Percentiles rank a stretch among this genome's conserved stretches.
These are phyloP conservation scores for Trinorchestia longiramus DNA, from an alignment of 1,140 invertebrate genomes.

Conservation along the genomic window DNA sequence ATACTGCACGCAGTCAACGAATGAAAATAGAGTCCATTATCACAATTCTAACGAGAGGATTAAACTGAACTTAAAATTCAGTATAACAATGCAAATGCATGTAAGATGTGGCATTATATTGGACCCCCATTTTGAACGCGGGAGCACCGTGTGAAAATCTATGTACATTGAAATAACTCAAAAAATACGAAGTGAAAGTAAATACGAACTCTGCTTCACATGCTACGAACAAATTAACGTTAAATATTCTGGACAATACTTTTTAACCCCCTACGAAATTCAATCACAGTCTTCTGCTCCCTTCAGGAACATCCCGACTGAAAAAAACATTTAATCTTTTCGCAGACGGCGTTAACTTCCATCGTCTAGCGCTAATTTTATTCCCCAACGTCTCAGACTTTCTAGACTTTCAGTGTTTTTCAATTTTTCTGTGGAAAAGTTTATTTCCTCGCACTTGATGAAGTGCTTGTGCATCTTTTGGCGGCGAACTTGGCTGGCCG, in stretches of 20 bases:
- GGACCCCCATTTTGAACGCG: too few relatives aligned
- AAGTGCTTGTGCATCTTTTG: conserved; percentile 29
- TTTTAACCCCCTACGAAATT: background rate
- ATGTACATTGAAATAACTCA: too few relatives aligned
- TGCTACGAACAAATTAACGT: background rate
- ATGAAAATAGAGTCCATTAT: too few relatives aligned
- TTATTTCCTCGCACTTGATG: conserved; percentile 34
- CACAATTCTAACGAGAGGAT: too few relatives aligned
- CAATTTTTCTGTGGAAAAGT: background rate
- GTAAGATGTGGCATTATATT: too few relatives aligned
- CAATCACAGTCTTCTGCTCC: background rate
- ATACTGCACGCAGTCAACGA: too few relatives aligned
- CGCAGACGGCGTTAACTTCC: background rate
- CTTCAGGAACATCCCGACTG: background rate
- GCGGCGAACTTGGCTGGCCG: background rate
- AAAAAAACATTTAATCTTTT: background rate
- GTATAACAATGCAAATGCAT: too few relatives aligned
- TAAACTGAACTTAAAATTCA: too few relatives aligned
- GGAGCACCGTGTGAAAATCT: too few relatives aligned
- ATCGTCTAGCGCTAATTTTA: conserved; percentile 37
- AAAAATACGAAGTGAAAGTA: too few relatives aligned
- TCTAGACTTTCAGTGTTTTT: conserved; percentile 13
- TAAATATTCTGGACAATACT: background rate
- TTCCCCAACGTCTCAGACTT: conserved; percentile 25
- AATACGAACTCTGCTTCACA: too few relatives aligned